Evolutionary conservation across 2,113 vertebrate genomes (phyloP), one percentile per base, ranked within the genome.

Genomic region (Pomatostomus ruficeps): DNA sequence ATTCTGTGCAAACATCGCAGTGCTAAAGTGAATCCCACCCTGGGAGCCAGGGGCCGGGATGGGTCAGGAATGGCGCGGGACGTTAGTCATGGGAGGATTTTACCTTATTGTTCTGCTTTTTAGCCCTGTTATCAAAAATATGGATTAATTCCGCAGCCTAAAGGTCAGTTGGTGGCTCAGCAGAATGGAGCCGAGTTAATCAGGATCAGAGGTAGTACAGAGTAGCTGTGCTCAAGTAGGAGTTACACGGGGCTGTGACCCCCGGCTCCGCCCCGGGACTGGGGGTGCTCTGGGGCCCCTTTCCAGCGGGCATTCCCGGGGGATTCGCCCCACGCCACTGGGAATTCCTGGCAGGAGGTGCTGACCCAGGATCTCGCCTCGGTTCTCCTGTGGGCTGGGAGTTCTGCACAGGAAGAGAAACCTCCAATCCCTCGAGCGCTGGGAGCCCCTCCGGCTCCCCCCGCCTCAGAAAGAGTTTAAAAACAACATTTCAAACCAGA

Each of bases 101-200:
- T 33, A 83, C 71, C 78, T 70, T 83, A 42, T 23, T 70, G 62
- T 89, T 89, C 87, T 54, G 48, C 78, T 82, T 83, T 96, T 94
- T 96, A 95, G 85, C 95, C 97, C 97, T 97, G 81, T 97, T 98
- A 98, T 97, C 91, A 98, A 98, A 98, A 97, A 97, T 88, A 87
- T 22, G 67, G 92, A 95, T 96, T 97, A 97, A 96, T 97, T 93
- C 96, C 83, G 96, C 97, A 97, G 98, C 96, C 92, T 93, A 94
- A 89, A 95, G 89, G 97, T 97, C 94, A 96, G 96, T 89, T 35
- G 75, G 95, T 97, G 97, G 98, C 97, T 98, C 98, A 96, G 95
- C 97, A 98, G 94, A 98, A 98, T 3, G 72, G 98, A 98, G 98
- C 98, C 96, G 21, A 95, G 96, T 98, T 97, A 96, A 93, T 48